These are phyloP conservation scores for Fulmarus glacialis DNA, from an alignment of 2,113 vertebrate species.

Conservation along the genomic window DNA sequence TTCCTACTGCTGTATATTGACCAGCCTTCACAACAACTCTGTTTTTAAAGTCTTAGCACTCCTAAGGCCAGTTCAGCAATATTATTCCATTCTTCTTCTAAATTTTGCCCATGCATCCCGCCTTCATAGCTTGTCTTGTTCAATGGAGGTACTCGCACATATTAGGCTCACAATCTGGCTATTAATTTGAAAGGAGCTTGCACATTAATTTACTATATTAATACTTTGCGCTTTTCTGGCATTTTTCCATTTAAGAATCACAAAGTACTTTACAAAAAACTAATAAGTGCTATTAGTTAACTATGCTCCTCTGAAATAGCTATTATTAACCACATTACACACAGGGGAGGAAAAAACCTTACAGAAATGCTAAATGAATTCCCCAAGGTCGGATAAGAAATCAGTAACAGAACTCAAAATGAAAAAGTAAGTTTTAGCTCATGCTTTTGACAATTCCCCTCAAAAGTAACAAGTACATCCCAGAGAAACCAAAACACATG, in stretches of 20 bases:
- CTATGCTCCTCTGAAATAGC: neutral
- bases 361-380: neutral
- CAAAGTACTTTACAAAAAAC: neutral
- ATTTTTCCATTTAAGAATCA: neutral
- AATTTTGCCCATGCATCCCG: neutral
- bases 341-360: neutral
- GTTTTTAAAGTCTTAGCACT: neutral
- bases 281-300: no score
- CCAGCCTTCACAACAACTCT: neutral
- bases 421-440: neutral
- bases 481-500: neutral
- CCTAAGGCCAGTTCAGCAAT: neutral
- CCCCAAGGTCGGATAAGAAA: neutral
- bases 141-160: accelerated
- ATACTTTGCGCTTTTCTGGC: neutral
- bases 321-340: neutral
- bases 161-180: neutral
- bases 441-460: neutral
- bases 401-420: neutral
- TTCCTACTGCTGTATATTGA: neutral
- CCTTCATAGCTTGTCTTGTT: neutral
- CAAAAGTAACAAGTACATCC: accelerated
- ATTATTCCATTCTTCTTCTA: neutral
- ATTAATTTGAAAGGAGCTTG: neutral
- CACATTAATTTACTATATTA: neutral